Base-by-base conservation (phyloP, 2,797 vertebrate genomes). In the Sebastes elongatus region DNA sequence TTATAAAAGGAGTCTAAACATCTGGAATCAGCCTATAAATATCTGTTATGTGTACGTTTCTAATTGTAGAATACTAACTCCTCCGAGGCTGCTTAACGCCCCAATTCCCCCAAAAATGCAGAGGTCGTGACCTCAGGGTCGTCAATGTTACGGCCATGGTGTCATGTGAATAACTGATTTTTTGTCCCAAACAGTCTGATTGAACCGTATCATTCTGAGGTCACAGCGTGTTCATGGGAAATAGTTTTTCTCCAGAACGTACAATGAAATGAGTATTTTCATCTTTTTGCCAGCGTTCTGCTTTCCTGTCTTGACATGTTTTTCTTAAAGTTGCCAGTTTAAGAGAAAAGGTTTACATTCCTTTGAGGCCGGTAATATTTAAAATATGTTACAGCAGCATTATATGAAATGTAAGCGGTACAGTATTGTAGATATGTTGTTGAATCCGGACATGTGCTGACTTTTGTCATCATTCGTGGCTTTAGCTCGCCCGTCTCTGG, bases 291-390 rank as follows among this genome's bases (percentile, higher is more conserved):
- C 57, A 3, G 9, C 10, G 59, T 56, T 74, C 22, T 55, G 14
- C 23, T 23, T 53, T 56, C 53, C 38, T 13, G n/a, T 42, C 53
- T 28, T 61, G 71, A 80, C 61, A 52, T 84, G 68, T 78, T 86
- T 86, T 85, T 77, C 70, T 46, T 38, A 60, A 74, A 70, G 33
- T 57, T 73, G 18, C 13, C 69, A 69, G 22, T 75, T 80, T 38
- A 42, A 60, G 62, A 16, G 5, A 23, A 74, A 72, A 25, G 5
- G 35, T 42, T 88, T 74, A 55, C 67, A 7, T 42, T 69, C 18
- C 33, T 59, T 49, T 56, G 49, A n/a, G 75, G 83, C 64, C 64
- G 60, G 27, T 55, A 38, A 16, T 59, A 78, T 82, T 85, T 81
- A 75, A 81, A 67, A 14, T 4, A 65, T 22, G 46, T 65, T 49